Conservation (phyloP, 1,140 invertebrate genomes). For the Drosophila melanica region DNA sequence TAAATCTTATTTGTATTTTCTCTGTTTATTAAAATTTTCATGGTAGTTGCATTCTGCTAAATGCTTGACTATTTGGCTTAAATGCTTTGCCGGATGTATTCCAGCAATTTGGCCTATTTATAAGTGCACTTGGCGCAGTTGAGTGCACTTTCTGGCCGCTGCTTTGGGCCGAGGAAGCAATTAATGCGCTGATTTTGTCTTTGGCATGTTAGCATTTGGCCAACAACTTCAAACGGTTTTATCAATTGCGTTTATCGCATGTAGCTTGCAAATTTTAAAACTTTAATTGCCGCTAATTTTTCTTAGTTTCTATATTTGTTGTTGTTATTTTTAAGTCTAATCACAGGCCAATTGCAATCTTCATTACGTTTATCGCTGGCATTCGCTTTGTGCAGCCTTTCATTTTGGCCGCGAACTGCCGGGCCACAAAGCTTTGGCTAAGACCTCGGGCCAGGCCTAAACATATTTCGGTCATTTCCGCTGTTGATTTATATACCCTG, state of each 20-base stretch:
- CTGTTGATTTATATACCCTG: constrained; percentile 7
- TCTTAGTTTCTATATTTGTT: constrained; percentile 14
- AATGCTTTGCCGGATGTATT: not conserved
- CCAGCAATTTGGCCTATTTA: constrained; percentile 20
- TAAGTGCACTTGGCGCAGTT: not conserved
- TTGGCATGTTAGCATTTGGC: constrained; percentile 15
- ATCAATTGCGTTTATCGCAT: constrained; percentile 59
- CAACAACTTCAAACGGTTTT: constrained; percentile 56
- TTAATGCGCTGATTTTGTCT: constrained; percentile 9
- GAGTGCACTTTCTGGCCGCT: constrained; percentile 8
- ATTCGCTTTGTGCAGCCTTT: constrained; percentile 57
- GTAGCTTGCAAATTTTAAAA: constrained; percentile 54
- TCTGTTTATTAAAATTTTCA: not conserved
- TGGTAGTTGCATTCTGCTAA: not conserved
- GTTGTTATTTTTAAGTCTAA: constrained; percentile 25
- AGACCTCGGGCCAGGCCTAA: constrained; percentile 13
- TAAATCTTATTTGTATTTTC: no score
- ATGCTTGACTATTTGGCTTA: not conserved
- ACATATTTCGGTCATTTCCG: constrained; percentile 36
- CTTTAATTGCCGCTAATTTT: constrained; percentile 76
- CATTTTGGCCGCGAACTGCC: constrained; percentile 38
- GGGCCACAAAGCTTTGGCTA: constrained; percentile 5
- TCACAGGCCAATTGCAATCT: constrained; percentile 58
- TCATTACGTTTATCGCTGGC: constrained; percentile 63
- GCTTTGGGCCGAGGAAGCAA: not conserved